Base-by-base conservation (phyloP, 2,888 invertebrate genomes). In the Smittia aterrima region DNA sequence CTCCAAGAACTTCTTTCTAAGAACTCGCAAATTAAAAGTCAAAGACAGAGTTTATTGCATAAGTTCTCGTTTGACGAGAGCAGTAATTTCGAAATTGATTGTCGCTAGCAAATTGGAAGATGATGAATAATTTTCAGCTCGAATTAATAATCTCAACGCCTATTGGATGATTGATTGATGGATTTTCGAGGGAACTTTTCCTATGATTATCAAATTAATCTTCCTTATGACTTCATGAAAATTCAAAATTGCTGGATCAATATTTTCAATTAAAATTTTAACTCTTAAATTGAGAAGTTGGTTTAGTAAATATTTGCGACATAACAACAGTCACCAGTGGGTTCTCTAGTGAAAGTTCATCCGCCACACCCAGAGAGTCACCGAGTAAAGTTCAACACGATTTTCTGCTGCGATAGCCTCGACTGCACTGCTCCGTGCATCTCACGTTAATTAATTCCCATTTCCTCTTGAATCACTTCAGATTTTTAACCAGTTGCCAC, bases 91-190 rank as follows among this genome's bases (percentile, higher is more conserved):
- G 4, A 13, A 13, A 11, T 22, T 9, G 58, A 58, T 22, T 22
- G 18, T 58, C 7, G 58, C 58, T 2, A 58, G 25, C 22, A 54
- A 70, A n/a, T 47, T 66, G 53, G 4, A 11, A 13, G n/a, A n/a
- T n/a, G 3, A 47, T 67, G 67, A 67, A 67, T 67, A 67, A 47
- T 70, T 47, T 20, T 70, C 18, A n/a, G 22, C n/a, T 62, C 7
- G 53, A n/a, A 72, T 72, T 72, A 72, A 62, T 72, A 58, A 72
- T 72, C 72, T 38, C 53, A 62, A 72, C 72, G 72, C 72, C 72
- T 62, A 62, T 72, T 24, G 70, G 53, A 53, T 72, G 72, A 72
- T 58, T 72, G 72, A 72, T 72, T 72, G 72, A 72, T 72, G 72
- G 53, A 20, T 41, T 70, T 9, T 32, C 25, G 11, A n/a, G 47